Evolutionary conservation across 2,888 invertebrate genomes (phyloP).

Genomic region (Operophtera brumata): DNA sequence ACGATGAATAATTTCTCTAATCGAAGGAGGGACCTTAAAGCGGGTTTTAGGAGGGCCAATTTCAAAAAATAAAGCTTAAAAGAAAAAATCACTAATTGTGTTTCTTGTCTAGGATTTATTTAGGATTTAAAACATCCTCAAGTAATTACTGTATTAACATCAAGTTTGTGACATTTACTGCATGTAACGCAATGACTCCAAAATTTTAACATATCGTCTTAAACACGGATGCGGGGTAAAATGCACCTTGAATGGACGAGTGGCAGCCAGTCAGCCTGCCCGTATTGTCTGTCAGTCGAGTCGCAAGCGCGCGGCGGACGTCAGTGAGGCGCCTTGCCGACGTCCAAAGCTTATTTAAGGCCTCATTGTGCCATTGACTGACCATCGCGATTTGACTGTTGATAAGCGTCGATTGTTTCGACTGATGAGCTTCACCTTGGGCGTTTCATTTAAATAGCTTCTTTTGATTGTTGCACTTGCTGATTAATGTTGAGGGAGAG

Average conservation of each 20-base stretch:
- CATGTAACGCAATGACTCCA: too few species aligned
- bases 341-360: slow-evolving; percentile 73
- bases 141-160: too few species aligned
- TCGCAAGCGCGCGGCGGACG: slow-evolving; percentile 52
- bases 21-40: too few species aligned
- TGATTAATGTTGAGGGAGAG: background rate
- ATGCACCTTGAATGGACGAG: slow-evolving; percentile 53
- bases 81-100: too few species aligned
- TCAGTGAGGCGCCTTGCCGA: slow-evolving; percentile 71
- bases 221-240: slow-evolving; percentile 55
- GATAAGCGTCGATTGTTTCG: slow-evolving; percentile 68
- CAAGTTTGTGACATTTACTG: too few species aligned
- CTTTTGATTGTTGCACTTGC: background rate
- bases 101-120: too few species aligned
- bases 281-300: slow-evolving; percentile 74
- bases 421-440: slow-evolving; percentile 73
- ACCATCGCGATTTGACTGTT: slow-evolving; percentile 63
- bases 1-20: too few species aligned
- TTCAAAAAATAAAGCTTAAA: too few species aligned
- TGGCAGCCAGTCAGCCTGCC: slow-evolving; percentile 62
- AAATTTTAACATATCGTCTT: too few species aligned
- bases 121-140: too few species aligned
- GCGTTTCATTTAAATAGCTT: slow-evolving; percentile 35
- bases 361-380: slow-evolving; percentile 72
- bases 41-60: too few species aligned